phyloP scores from a whole-genome alignment of 2,888 invertebrate species.

The Nomada fabriciana region DNA sequence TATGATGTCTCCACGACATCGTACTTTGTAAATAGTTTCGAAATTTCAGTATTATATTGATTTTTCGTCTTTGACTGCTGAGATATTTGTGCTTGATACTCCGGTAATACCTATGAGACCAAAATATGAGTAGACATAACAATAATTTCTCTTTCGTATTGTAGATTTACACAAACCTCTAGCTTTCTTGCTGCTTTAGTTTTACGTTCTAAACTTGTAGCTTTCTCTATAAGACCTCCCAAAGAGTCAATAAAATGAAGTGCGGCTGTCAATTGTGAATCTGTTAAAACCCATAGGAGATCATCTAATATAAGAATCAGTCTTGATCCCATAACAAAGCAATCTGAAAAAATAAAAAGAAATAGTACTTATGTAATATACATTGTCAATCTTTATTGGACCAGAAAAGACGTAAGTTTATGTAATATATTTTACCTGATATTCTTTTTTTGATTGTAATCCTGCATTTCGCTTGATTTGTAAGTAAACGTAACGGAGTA shows the following conservation, averaged over 20 bases:
- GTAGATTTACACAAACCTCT: constrained; percentile 85
- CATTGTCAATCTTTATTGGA: not conserved
- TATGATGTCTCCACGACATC: constrained; percentile 99
- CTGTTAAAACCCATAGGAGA: constrained; percentile 98
- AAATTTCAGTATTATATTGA: constrained; percentile 82
- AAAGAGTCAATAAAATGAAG: constrained; percentile 95
- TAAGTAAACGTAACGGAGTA: constrained; percentile 95
- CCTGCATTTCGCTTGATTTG: constrained; percentile 97
- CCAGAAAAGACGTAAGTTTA: not conserved
- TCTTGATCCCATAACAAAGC: constrained; percentile 95
- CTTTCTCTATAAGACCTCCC: constrained; percentile 91
- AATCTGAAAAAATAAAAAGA: constrained; percentile 87
- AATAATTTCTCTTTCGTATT: constrained; percentile 7
- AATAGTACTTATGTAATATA: constrained; percentile 7
- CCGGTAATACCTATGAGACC: constrained; percentile 87
- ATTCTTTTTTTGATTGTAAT: constrained; percentile 98
- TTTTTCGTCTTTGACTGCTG: constrained; percentile 86
- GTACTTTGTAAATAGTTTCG: constrained; percentile 92
- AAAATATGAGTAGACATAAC: not conserved
- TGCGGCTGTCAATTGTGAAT: constrained; percentile 97
- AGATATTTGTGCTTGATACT: constrained; percentile 90
- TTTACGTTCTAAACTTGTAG: constrained; percentile 91
- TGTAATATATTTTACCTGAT: constrained; percentile 87
- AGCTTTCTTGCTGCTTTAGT: constrained; percentile 94
- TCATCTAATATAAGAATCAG: constrained; percentile 97